Evolutionary conservation across 2,888 invertebrate genomes (phyloP), one percentile per base, ranked within the genome.

Genomic region (Hirtodrosophila cameraria): DNA sequence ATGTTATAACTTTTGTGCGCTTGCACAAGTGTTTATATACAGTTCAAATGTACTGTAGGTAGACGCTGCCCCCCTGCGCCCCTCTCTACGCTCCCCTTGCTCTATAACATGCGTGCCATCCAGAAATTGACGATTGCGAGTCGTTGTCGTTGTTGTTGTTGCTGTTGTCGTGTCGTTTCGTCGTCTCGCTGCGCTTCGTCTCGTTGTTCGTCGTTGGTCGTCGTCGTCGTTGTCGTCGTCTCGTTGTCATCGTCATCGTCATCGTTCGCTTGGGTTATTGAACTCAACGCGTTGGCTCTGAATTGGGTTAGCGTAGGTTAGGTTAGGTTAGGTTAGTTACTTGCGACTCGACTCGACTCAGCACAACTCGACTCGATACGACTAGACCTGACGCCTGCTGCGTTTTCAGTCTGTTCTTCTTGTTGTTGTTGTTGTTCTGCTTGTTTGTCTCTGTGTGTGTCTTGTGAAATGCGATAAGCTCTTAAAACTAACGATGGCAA

Each of bases 251-350:
- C 42, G 36, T 25, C 16, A 23, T 23, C 23, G 23, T 42, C 35
- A 13, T 30, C 20, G 45, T 16, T 43, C n/a, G 52, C 53, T 54
- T 52, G 86, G 70, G 84, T 80, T 86, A 77, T 81, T 80, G 80
- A 80, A 80, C 80, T 54, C 82, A 18, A 33, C 45, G 80, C 49
- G 69, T 65, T 75, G 75, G 75, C 69, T 64, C 58, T 60, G 86
- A 82, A 87, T 82, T 82, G 80, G 82, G 82, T 82, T 82, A 82
- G 76, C 83, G 82, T 85, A 85, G 82, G 80, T 86, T 82, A 86
- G 78, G 81, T 80, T 71, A 66, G 55, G 67, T 72, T 61, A 69
- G 69, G 60, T 73, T 68, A 72, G 72, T 71, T 72, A 42, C 65
- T 45, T 23, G 39, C 42, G 35, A 30, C 38, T 27, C 43, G 59